Percentiles rank a stretch among this genome's conserved stretches.
Evolutionary conservation across 2,797 vertebrate genomes (phyloP).

Genomic region (Sebastes cheni): DNA sequence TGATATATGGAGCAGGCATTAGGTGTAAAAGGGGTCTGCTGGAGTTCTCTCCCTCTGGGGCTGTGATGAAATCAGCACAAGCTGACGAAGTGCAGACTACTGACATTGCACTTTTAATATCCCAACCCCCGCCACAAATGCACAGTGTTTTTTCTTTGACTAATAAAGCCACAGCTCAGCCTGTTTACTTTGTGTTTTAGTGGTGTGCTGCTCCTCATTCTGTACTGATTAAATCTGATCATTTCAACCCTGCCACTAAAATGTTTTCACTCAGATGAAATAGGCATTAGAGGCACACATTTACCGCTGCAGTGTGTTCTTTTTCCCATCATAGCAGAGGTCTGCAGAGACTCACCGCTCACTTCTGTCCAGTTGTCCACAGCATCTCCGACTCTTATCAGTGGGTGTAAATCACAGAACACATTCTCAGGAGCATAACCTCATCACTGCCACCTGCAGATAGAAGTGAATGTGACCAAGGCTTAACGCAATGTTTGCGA

Average conservation of each 20-base stretch:
- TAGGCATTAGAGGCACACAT: neutral
- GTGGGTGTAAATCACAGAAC: constrained; percentile 73
- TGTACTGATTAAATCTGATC: neutral
- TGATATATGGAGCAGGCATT: constrained; percentile 61
- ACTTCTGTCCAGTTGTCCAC: constrained; percentile 78
- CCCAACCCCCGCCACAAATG: constrained; percentile 15
- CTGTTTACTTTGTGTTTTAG: neutral
- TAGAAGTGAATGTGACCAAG: constrained; percentile 46
- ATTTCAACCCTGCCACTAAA: constrained; percentile 6
- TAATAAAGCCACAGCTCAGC: constrained; percentile 21
- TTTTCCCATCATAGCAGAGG: constrained; percentile 30
- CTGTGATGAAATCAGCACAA: constrained; percentile 62
- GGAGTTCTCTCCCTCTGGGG: constrained; percentile 50
- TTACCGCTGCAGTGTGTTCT: constrained; percentile 5
- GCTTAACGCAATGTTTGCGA: constrained; percentile 33
- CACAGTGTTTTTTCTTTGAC: constrained; percentile 9
- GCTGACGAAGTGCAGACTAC: constrained; percentile 65
- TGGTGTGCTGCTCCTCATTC: neutral
- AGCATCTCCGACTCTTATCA: constrained; percentile 72
- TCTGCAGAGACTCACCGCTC: constrained; percentile 69
- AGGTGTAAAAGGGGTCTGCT: constrained; percentile 64
- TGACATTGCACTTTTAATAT: constrained; percentile 42
- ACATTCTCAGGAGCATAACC: constrained; percentile 67
- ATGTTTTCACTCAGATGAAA: constrained; percentile 9
- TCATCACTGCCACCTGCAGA: constrained; percentile 64